Base-by-base conservation (phyloP, 2,888 invertebrate genomes). In the Brachypalpus laphriformis region DNA sequence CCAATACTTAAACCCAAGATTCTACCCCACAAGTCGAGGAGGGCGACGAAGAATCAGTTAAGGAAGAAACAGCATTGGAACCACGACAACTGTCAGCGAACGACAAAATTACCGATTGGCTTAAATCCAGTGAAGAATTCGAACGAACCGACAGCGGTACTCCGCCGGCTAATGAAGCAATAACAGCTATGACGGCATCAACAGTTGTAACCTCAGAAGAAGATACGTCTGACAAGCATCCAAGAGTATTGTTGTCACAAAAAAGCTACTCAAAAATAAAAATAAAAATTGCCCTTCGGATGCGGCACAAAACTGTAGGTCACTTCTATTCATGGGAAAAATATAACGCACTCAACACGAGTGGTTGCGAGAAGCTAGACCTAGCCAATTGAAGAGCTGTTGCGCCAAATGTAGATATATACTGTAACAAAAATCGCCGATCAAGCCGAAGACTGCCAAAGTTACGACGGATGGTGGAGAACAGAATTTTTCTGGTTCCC, bases 241-340 rank as follows among this genome's bases (percentile, higher is more conserved):
- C 96, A 18, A 96, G 96, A 3, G 96, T 97, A 88, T 97, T 42
- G 96, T n/a, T n/a, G n/a, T n/a, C n/a, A n/a, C n/a, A 97, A 90
- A 95, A 96, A 90, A 96, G 96, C 63, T 97, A 96, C 89, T 94
- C 95, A 0, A 96, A 96, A n/a, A n/a, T n/a, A n/a, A n/a, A n/a
- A n/a, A n/a, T n/a, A n/a, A n/a, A n/a, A n/a, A n/a, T n/a, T n/a
- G n/a, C n/a, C n/a, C n/a, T n/a, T n/a, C n/a, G n/a, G n/a, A n/a
- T n/a, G n/a, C 86, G 95, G 95, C 68, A 94, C n/a, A n/a, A n/a
- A n/a, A n/a, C n/a, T n/a, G n/a, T n/a, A n/a, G n/a, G n/a, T n/a
- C n/a, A n/a, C n/a, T n/a, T n/a, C n/a, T n/a, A n/a, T n/a, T n/a
- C n/a, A n/a, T n/a, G n/a, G n/a, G n/a, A n/a, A n/a, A n/a, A n/a